Percentiles rank a stretch among this genome's conserved stretches.
phyloP scores from a whole-genome alignment of 2,797 vertebrate genomes.

The Falco naumanni region DNA sequence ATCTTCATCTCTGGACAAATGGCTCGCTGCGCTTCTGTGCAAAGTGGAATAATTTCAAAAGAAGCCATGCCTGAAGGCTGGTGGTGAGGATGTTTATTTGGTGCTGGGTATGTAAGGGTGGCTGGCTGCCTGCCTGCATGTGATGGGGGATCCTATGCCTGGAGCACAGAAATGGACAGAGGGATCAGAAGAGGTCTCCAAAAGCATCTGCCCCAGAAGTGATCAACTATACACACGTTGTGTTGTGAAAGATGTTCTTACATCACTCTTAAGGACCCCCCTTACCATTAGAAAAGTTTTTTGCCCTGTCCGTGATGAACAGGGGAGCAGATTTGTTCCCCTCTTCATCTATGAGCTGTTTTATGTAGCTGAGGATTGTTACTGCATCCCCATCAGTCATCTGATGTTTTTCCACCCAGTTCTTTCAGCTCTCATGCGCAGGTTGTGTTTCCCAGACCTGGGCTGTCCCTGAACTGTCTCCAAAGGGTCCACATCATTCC shows the following conservation, averaged over 20 bases:
- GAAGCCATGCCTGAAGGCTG: background rate
- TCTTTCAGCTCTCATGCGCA: background rate
- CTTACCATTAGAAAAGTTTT: background rate
- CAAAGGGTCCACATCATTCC: background rate
- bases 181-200: background rate
- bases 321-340: background rate
- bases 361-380: background rate
- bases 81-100: background rate
- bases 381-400: background rate
- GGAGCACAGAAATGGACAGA: background rate
- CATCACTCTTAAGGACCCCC: background rate
- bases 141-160: too few relatives aligned
- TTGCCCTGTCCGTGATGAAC: background rate
- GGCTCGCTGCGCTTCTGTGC: background rate
- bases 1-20: background rate
- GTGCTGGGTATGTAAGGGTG: accelerated
- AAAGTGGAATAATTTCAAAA: background rate
- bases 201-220: background rate
- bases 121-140: background rate
- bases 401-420: background rate
- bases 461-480: background rate
- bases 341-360: background rate
- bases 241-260: background rate
- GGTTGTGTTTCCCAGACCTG: background rate
- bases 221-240: accelerated